Evolutionary conservation across 1,140 invertebrate species (phyloP), one percentile per base, ranked within the genome.

Genomic region (Atta colombica): DNA sequence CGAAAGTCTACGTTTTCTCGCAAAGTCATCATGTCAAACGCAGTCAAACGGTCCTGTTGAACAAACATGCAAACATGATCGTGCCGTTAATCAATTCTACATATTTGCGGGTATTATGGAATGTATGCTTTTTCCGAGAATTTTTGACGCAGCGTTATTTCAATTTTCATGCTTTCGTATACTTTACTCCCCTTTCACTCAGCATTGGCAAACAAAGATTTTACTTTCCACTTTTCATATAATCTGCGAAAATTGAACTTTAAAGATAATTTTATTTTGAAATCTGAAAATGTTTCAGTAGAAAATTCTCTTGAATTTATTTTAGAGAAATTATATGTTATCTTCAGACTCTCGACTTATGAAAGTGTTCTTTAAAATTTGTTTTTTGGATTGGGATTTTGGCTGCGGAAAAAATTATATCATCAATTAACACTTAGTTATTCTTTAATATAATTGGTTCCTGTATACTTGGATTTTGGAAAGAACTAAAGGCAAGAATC

Each of bases 1-100:
- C 86, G 86, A 87, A 87, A 87, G 86, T 87, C 55, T 18, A 18
- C 16, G 25, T 84, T 74, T 87, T 84, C 55, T 87, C 68, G 28
- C 21, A 25, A 49, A 51, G 49, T 10, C 77, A 71, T 78, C 53
- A 51, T 60, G 85, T 87, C 78, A 84, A 87, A 87, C 49, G 53
- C 51, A 87, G 21, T 75, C 58, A 72, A 87, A 63, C n/a, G 60
- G 7, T n/a, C 49, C 25, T 53, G 49, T 18, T 81, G 16, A 82
- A 51, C 77, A 86, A 81, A 82, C 14, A 72, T 31, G 2, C 25
- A 77, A 51, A 85, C 7, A 71, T 21, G 7, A 75, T 69, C 45
- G 25, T n/a, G 10, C 12, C 18, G 66, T 14, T 71, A 87, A 82
- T 71, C 51, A 28, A 58, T 81, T 69, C 21, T 14, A 25, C 25